A percentile compares a stretch with the other conserved stretches of the same genome.
These are phyloP conservation scores for Heterochromis multidens DNA, from an alignment of 2,113 vertebrate genomes.

Conservation along the genomic window DNA sequence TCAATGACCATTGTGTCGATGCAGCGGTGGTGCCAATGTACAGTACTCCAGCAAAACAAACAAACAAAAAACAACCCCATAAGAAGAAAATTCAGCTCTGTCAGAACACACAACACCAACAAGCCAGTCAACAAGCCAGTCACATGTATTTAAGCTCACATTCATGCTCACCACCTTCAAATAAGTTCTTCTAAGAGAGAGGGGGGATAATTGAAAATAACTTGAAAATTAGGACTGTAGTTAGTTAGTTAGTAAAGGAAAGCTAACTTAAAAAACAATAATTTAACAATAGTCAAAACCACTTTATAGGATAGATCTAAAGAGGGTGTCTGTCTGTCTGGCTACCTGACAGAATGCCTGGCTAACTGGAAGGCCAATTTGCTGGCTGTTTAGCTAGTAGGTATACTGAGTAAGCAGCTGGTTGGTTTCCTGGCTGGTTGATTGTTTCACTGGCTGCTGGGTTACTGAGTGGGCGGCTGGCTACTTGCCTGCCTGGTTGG, in stretches of 20 bases:
- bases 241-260: no score
- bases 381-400: not conserved
- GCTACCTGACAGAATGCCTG: not conserved
- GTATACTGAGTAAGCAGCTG: not conserved
- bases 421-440: slow-evolving; percentile 9
- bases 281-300: not conserved
- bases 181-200: not conserved
- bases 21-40: not conserved
- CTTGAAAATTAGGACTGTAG: no score
- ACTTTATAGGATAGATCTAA: not conserved
- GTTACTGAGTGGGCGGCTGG: slow-evolving; percentile 39
- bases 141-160: not conserved
- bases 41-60: not conserved
- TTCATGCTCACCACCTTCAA: not conserved
- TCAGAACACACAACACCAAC: not conserved
- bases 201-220: not conserved
- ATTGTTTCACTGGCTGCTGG: slow-evolving; percentile 35
- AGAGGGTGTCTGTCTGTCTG: not conserved
- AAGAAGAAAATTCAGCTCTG: not conserved
- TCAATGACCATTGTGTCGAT: not conserved
- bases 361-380: slow-evolving; percentile 7
- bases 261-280: no score
- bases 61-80: not conserved
- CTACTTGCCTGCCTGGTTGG: slow-evolving; percentile 31
- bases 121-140: not conserved